phyloP scores from a whole-genome alignment of 2,113 vertebrate genomes.

The Aramus guarauna region DNA sequence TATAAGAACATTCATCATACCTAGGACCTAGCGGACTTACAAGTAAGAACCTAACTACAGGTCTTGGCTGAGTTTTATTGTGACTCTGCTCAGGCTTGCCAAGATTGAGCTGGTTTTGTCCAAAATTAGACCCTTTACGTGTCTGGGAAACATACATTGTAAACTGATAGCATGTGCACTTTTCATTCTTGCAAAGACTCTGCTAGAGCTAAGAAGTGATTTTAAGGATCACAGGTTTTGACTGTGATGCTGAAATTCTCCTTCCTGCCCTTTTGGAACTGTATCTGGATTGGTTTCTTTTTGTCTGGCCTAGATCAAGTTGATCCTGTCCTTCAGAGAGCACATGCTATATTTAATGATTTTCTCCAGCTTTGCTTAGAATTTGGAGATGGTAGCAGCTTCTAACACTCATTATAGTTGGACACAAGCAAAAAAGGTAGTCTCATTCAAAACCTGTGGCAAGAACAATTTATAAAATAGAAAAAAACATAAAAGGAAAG shows the following conservation, averaged over 20 bases:
- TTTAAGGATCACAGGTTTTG: background rate
- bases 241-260: background rate
- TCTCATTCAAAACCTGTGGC: background rate
- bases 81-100: background rate
- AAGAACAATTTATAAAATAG: background rate
- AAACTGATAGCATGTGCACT: background rate
- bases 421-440: background rate
- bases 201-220: background rate
- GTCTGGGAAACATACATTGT: background rate
- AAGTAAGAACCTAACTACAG: background rate
- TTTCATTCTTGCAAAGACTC: background rate
- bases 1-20: background rate
- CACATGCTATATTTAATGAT: background rate
- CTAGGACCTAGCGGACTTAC: background rate
- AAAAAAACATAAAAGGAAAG: background rate
- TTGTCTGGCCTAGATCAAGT: background rate
- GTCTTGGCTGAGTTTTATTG: background rate
- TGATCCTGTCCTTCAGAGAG: background rate
- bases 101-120: background rate
- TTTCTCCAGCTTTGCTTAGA: background rate
- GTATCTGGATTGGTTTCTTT: background rate
- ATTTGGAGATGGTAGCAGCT: background rate
- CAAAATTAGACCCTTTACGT: background rate
- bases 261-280: background rate
- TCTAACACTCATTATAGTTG: background rate